A percentile compares a stretch with the other conserved stretches of the same genome.
These are phyloP conservation scores for Nesospiza acunhae DNA, from an alignment of 2,113 vertebrate genomes.

Conservation along the genomic window DNA sequence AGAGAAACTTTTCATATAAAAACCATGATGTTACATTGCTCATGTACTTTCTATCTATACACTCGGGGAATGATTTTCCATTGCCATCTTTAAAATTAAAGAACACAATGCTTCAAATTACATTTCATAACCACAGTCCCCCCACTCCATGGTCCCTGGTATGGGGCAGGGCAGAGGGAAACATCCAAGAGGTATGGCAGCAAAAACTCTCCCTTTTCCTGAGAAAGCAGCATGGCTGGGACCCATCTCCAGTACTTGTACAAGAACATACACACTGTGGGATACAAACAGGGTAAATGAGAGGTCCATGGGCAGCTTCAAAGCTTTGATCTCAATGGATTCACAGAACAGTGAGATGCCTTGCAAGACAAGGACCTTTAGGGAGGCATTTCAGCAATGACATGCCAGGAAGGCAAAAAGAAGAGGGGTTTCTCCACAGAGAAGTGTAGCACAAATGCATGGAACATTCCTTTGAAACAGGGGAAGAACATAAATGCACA, in stretches of 20 bases:
- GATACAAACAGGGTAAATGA: neutral
- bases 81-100: neutral
- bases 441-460: neutral
- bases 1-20: neutral
- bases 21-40: neutral
- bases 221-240: neutral
- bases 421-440: neutral
- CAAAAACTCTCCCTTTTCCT: neutral
- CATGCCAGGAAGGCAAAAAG: neutral
- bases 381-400: neutral
- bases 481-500: neutral
- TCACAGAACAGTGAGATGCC: neutral
- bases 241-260: neutral
- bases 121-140: neutral
- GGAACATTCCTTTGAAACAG: neutral
- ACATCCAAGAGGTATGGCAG: neutral
- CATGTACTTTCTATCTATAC: neutral
- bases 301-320: neutral
- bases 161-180: neutral
- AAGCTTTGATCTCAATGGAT: neutral
- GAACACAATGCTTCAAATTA: neutral
- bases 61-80: neutral
- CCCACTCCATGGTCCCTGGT: neutral
- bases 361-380: neutral
- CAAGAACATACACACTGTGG: accelerated